Base-by-base conservation (phyloP, 2,888 invertebrate species). In the Sinelater perroti region DNA sequence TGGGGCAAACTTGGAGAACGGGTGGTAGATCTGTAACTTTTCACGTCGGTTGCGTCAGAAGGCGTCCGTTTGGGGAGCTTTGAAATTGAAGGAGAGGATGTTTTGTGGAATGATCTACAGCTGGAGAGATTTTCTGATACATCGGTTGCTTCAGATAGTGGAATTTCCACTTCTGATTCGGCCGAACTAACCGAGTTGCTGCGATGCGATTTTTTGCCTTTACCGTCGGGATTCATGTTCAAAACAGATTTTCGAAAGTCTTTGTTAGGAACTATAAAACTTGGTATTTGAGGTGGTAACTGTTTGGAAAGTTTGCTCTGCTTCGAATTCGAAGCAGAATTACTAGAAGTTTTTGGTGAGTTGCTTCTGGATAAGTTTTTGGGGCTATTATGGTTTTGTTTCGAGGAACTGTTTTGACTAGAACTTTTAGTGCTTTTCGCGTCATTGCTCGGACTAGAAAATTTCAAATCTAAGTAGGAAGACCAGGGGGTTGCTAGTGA, bases 161-260 rank as follows among this genome's bases (percentile, higher is more conserved):
- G 62, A 79, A 78, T 67, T 79, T 78, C 72, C 7, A 67, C 68
- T 62, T 79, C 79, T 1, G 78, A 79, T 40, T 79, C 79, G 1
- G 75, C 77, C 0, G 82, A 80, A 67, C 81, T 81, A 10, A 75
- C 79, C 1, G 82, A 82, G 40, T 76, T 70, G 62, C 80, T 82
- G 36, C 81, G 69, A 53, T 75, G 73, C 5, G 80, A 69, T n/a
- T 78, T 51, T 76, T 77, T 51, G 8, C 10, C 2, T 60, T 70
- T 73, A 13, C 72, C 73, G 20, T 79, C 78, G 2, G 81, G 79
- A 35, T 81, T 83, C 78, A 89, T 87, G 75, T 90, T 90, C 8
- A 90, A 73, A 0, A 86, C 85, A 0, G 89, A 90, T 73, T 90
- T 90, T 24, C 90, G 80, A 66, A 88, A 88, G 72, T 89, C 89